phyloP scores from a whole-genome alignment of 2,888 invertebrate species.

The Eupithecia tripunctaria region DNA sequence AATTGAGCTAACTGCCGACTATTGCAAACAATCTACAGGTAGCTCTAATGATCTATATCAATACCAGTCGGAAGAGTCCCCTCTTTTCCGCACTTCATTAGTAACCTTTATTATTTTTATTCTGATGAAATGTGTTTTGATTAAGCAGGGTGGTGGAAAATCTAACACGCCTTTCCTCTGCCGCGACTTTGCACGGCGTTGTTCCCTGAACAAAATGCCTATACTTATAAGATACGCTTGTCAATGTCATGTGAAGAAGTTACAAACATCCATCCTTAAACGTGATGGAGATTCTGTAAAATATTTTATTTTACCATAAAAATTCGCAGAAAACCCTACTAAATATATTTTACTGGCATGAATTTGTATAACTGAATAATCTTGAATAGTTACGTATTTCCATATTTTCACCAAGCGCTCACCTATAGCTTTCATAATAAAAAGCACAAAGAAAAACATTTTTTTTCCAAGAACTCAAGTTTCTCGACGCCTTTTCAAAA shows the following conservation, averaged over 20 bases:
- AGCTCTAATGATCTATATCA: too few relatives aligned
- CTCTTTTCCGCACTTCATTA: too few relatives aligned
- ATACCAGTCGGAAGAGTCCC: too few relatives aligned
- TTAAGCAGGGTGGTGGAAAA: too few relatives aligned
- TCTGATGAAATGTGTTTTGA: too few relatives aligned
- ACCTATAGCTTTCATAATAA: constrained; percentile 4
- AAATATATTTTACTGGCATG: neutral
- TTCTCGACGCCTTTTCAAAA: constrained; percentile 31
- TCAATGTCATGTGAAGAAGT: neutral
- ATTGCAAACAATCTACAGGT: too few relatives aligned
- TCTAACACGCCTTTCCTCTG: too few relatives aligned
- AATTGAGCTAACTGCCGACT: too few relatives aligned
- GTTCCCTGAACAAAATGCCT: too few relatives aligned
- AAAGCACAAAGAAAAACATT: constrained; percentile 25
- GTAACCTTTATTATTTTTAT: neutral
- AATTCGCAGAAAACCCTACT: neutral
- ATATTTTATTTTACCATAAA: neutral
- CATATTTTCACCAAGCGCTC: constrained; percentile 20
- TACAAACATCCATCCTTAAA: neutral
- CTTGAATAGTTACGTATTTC: constrained; percentile 19
- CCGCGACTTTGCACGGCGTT: too few relatives aligned
- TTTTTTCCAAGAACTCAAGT: constrained; percentile 25
- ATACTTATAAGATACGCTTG: neutral
- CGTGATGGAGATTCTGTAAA: neutral
- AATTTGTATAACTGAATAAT: constrained; percentile 14